Percentiles rank a stretch among this genome's conserved stretches.
phyloP scores from a whole-genome alignment of 2,113 vertebrate genomes.

The Trematocara macrostoma region DNA sequence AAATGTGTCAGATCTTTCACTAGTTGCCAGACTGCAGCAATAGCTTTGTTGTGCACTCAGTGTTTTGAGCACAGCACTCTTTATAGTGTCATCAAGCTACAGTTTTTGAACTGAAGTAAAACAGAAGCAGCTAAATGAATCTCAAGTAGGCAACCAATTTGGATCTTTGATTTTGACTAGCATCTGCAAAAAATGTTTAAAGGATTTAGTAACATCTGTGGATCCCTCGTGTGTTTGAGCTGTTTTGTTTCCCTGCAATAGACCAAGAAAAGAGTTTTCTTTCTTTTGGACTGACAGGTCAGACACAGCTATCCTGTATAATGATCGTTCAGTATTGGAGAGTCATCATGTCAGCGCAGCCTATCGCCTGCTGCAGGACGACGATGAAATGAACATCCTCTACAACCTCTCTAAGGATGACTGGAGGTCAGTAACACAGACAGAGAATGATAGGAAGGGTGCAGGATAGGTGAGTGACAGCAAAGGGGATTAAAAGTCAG shows the following conservation, averaged over 20 bases:
- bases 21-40: background rate
- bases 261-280: background rate
- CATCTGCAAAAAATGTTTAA: background rate
- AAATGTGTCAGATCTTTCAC: background rate
- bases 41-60: background rate
- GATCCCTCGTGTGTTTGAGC: background rate
- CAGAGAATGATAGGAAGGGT: background rate
- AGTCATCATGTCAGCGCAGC: conserved; percentile 95
- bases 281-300: conserved; percentile 73
- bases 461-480: background rate
- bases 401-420: conserved; percentile 97
- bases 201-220: background rate
- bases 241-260: background rate
- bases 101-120: background rate
- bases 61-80: background rate
- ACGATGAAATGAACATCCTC: conserved; percentile 98
- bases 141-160: background rate
- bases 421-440: conserved; percentile 83
- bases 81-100: background rate
- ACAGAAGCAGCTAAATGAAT: background rate
- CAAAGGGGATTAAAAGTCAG: background rate
- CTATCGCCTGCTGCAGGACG: conserved; percentile 92
- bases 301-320: conserved; percentile 94
- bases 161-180: background rate
- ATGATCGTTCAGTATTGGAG: conserved; percentile 93